A percentile compares a stretch with the other conserved stretches of the same genome.
Evolutionary conservation across 2,888 invertebrate species (phyloP).

Genomic region (Pollenia griseotomentosa): DNA sequence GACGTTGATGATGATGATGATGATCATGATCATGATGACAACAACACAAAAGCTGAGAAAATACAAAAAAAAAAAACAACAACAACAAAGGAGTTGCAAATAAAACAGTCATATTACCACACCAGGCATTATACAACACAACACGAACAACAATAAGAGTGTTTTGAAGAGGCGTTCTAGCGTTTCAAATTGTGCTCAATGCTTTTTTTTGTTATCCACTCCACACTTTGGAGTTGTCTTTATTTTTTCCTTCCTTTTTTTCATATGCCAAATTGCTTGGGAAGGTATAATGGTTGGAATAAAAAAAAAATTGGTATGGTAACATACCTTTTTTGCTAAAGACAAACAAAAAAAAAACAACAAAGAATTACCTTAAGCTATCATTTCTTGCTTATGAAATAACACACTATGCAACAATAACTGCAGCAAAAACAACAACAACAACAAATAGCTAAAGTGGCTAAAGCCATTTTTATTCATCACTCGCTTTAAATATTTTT

Average conservation of each 20-base stretch:
- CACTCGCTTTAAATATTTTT: slow-evolving; percentile 50
- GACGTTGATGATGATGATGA: slow-evolving; percentile 45
- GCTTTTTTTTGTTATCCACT: slow-evolving; percentile 45
- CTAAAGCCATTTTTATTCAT: slow-evolving; percentile 73
- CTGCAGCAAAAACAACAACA: slow-evolving; percentile 11
- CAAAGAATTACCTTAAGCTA: slow-evolving; percentile 70
- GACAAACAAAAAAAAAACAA: slow-evolving; percentile 48
- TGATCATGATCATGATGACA: slow-evolving; percentile 53
- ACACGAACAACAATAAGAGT: slow-evolving; percentile 73
- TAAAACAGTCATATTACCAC: slow-evolving; percentile 21
- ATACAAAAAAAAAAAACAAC: background rate
- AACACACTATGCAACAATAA: slow-evolving; percentile 56
- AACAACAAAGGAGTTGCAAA: slow-evolving; percentile 30
- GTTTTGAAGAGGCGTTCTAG: slow-evolving; percentile 83
- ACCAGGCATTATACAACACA: slow-evolving; percentile 37
- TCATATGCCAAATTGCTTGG: slow-evolving; percentile 68
- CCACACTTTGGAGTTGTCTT: slow-evolving; percentile 42
- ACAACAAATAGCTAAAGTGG: slow-evolving; percentile 64
- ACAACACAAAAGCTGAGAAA: slow-evolving; percentile 44
- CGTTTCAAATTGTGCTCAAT: slow-evolving; percentile 78
- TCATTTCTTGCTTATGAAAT: slow-evolving; percentile 69
- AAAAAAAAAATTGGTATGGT: slow-evolving; percentile 19
- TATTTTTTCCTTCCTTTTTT: slow-evolving; percentile 31
- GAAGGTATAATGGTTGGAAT: slow-evolving; percentile 52
- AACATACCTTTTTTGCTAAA: slow-evolving; percentile 13